Evolutionary conservation across 2,888 invertebrate species (phyloP).

Genomic region (Sinohyriopsis cumingii): DNA sequence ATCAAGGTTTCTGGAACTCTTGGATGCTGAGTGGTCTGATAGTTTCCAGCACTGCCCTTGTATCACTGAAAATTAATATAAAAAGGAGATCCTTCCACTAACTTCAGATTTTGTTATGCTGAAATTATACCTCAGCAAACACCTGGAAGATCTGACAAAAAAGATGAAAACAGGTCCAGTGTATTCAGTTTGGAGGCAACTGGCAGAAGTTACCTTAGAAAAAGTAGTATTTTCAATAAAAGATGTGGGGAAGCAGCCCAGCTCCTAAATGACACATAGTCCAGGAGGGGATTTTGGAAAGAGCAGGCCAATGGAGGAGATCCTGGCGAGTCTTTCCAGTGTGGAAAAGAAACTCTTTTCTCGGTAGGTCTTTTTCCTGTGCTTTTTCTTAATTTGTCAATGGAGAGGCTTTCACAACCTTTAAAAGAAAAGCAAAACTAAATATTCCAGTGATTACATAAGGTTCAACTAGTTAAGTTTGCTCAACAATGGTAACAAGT

Average conservation of each 20-base stretch:
- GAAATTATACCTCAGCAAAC: constrained; percentile 6
- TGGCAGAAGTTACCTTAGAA: constrained; percentile 11
- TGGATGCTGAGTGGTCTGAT: constrained; percentile 14
- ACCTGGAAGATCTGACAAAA: constrained; percentile 1
- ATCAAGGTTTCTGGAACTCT: constrained; percentile 7
- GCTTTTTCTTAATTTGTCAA: too few species aligned
- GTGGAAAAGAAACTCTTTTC: too few species aligned
- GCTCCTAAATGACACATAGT: constrained; percentile 7
- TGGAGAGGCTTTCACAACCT: too few species aligned
- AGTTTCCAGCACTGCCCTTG: constrained; percentile 14
- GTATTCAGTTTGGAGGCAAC: constrained; percentile 3
- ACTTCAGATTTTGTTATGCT: constrained; percentile 8
- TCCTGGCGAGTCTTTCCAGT: too few species aligned
- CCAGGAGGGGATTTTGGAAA: too few species aligned
- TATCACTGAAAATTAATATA: constrained; percentile 12
- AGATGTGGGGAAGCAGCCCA: constrained; percentile 14
- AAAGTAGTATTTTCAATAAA: constrained; percentile 15
- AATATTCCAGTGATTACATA: too few species aligned
- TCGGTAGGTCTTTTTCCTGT: too few species aligned
- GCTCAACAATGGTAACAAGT: too few species aligned
- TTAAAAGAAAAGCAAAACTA: too few species aligned
- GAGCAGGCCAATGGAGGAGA: too few species aligned
- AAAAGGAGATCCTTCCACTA: constrained; percentile 10
- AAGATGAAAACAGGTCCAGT: background rate
- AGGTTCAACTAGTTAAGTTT: too few species aligned